Evolutionary conservation across 2,797 vertebrate genomes (phyloP), one percentile per base, ranked within the genome.

Genomic region (Acanthurus leucopareius): DNA sequence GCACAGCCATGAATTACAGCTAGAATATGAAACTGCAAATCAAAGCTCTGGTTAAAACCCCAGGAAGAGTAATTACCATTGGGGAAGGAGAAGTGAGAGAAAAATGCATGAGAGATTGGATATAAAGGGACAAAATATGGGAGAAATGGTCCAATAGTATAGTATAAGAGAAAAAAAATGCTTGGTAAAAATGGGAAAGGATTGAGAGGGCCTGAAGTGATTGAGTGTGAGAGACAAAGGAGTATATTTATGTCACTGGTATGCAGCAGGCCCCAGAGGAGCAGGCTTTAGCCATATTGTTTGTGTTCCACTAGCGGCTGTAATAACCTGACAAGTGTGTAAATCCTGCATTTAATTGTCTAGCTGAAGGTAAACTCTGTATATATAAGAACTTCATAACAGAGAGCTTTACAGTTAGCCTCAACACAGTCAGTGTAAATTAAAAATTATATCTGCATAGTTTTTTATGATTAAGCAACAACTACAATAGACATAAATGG

Each of bases 281-380:
- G 42, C 48, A 63, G 54, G 51, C 58, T 63, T 70, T 28, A 75
- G 51, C 60, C 64, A 79, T 56, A 52, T 40, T 82, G 73, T 87
- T 82, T 83, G 68, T 81, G 69, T 75, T 77, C 47, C 67, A 49
- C 73, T 48, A 20, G 42, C 32, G 3, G 79, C 61, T 69, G 32
- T 61, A 70, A 82, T 75, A 82, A 56, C 62, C 38, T 69, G 76
- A 80, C 78, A 69, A 71, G 61, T 65, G 58, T 53, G 47, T 87
- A 84, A 84, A 84, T 86, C 63, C 69, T 59, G 40, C 45, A 49
- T 84, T 86, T 87, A 79, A 87, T 90, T 74, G 81, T 64, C 35
- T 49, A 10, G 7, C 70, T 65, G 73, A 64, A 51, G 19, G 58
- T 73, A 68, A 76, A 65, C 65, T 70, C 38, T 67, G 63, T 63